Evolutionary conservation across 1,140 invertebrate genomes (phyloP).

Genomic region (Drosophila pallidifrons): DNA sequence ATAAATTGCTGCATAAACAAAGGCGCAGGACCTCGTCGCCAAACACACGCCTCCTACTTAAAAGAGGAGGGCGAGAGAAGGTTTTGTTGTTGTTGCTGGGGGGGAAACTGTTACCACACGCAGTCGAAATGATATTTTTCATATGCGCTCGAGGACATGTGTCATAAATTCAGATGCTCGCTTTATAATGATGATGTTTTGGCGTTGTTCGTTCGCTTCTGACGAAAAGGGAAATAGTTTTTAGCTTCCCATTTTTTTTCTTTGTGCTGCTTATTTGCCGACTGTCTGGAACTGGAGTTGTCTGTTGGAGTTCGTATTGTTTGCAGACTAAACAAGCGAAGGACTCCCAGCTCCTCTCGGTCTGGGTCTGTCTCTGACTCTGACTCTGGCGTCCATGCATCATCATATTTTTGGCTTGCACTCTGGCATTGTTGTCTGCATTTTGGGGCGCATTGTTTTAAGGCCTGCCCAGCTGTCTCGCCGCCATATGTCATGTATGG

Average conservation of each 20-base stretch:
- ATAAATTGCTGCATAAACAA: slow-evolving; percentile 69
- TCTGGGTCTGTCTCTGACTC: too few species aligned
- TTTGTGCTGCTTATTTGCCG: slow-evolving; percentile 48
- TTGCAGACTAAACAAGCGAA: slow-evolving; percentile 43
- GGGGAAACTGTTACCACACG: slow-evolving; percentile 10
- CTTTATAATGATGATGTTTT: slow-evolving; percentile 58
- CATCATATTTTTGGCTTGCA: slow-evolving; percentile 42
- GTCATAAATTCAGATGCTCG: slow-evolving; percentile 50
- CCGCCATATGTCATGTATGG: slow-evolving; percentile 15
- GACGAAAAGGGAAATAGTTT: slow-evolving; percentile 50
- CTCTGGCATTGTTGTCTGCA: slow-evolving; percentile 11
- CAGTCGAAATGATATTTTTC: slow-evolving; percentile 46
- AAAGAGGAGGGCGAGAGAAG: neutral
- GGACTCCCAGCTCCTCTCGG: neutral
- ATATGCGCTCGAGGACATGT: slow-evolving; percentile 43
- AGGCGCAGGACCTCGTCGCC: slow-evolving; percentile 38
- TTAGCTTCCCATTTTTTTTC: neutral
- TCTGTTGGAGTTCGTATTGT: slow-evolving; percentile 20
- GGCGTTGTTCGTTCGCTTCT: slow-evolving; percentile 22
- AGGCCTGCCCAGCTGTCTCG: slow-evolving; percentile 14
- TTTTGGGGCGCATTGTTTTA: slow-evolving; percentile 40
- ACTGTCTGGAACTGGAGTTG: slow-evolving; percentile 44
- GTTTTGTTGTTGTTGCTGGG: too few species aligned
- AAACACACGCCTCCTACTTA: neutral
- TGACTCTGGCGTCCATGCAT: slow-evolving; percentile 37